phyloP scores from a whole-genome alignment of 1,140 invertebrate genomes.

The Berghia stephanieae region DNA sequence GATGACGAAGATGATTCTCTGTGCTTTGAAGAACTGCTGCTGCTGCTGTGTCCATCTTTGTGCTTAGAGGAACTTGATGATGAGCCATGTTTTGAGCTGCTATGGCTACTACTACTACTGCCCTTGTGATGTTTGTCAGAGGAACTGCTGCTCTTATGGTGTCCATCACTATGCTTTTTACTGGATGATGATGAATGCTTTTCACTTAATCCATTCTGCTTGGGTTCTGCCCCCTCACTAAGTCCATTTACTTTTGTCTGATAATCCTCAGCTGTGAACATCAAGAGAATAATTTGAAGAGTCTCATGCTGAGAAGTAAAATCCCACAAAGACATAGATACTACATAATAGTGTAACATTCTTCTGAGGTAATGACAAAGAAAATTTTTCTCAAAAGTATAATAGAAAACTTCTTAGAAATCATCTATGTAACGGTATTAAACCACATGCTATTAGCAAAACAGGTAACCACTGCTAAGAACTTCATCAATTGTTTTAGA shows the following conservation, averaged over 20 bases:
- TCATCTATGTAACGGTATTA: too few relatives aligned
- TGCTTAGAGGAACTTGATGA: conserved; percentile 39
- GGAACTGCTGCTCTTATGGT: conserved; percentile 22
- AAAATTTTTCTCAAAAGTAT: neutral
- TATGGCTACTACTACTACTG: conserved; percentile 6
- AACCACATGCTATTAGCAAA: too few relatives aligned
- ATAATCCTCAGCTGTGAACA: neutral
- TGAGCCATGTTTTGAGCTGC: conserved; percentile 24
- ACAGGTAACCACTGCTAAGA: too few relatives aligned
- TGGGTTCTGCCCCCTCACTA: conserved; percentile 16
- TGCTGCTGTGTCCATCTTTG: conserved; percentile 27
- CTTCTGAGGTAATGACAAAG: neutral
- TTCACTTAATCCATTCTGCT: conserved; percentile 18
- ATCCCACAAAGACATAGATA: neutral
- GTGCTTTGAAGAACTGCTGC: conserved; percentile 24
- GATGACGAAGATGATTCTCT: conserved; percentile 36
- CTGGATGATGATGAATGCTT: conserved; percentile 6
- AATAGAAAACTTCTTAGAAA: too few relatives aligned
- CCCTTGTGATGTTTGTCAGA: conserved; percentile 39
- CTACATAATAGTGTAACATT: neutral
- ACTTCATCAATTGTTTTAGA: too few relatives aligned
- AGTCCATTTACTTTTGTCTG: conserved; percentile 23
- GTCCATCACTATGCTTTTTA: neutral
- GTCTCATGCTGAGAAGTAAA: conserved; percentile 11
- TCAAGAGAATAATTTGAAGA: too few relatives aligned